A percentile compares a stretch with the other conserved stretches of the same genome.
Evolutionary conservation across 2,113 vertebrate species (phyloP).

Genomic region (Stercorarius parasiticus): DNA sequence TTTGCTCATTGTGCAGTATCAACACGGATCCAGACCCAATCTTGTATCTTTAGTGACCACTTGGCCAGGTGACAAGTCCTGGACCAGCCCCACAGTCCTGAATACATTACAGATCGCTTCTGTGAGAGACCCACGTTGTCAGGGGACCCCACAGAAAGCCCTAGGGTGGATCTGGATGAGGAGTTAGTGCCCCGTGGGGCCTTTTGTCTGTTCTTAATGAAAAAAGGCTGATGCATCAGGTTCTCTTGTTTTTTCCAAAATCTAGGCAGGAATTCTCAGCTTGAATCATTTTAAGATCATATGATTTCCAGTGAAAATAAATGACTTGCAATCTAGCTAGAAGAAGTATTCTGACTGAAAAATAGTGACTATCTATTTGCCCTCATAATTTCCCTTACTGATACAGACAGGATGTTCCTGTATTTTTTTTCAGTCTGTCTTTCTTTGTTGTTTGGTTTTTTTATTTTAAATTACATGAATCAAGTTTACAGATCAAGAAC

Average conservation of each 20-base stretch:
- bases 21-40: not conserved
- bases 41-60: not conserved
- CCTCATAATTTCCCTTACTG: not conserved
- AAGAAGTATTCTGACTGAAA: not conserved
- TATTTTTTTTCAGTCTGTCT: slow-evolving; percentile 26
- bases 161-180: not conserved
- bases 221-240: not conserved
- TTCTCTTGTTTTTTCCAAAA: not conserved
- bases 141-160: not conserved
- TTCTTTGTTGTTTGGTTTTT: not conserved
- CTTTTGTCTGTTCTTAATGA: not conserved
- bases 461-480: not conserved
- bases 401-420: slow-evolving; percentile 28
- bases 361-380: not conserved
- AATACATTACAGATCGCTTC: not conserved
- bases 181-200: not conserved
- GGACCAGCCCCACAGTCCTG: not conserved
- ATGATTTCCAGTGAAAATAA: not conserved
- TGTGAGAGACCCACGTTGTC: not conserved
- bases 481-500: not conserved
- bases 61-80: not conserved
- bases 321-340: not conserved
- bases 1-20: not conserved
- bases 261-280: not conserved
- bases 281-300: not conserved